Evolutionary conservation across 2,113 vertebrate species (phyloP).

Genomic region (Micromys minutus): DNA sequence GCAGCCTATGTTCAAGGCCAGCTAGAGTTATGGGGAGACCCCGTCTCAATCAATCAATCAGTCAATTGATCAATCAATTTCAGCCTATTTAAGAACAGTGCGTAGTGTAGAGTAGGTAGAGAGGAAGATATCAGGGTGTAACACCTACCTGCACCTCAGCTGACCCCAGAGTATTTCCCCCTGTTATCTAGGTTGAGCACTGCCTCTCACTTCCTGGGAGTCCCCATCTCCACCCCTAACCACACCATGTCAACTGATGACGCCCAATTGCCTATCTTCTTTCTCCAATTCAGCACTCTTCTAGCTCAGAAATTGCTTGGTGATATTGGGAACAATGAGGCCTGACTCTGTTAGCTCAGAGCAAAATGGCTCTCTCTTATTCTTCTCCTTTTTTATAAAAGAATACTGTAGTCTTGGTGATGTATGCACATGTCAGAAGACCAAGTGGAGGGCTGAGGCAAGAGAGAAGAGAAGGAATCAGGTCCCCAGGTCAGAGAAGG

Average conservation of each 20-base stretch:
- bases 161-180: background rate
- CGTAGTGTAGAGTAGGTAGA: background rate
- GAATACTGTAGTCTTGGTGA: conserved; percentile 56
- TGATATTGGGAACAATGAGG: conserved; percentile 71
- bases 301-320: conserved; percentile 65
- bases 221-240: background rate
- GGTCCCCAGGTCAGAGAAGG: background rate
- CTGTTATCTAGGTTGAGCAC: background rate
- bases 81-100: background rate
- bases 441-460: background rate
- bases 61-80: background rate
- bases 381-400: background rate
- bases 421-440: conserved; percentile 34
- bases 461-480: background rate
- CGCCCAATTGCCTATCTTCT: conserved; percentile 43
- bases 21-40: background rate
- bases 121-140: background rate
- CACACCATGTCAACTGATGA: background rate
- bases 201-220: background rate
- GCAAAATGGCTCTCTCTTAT: conserved; percentile 41
- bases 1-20: background rate
- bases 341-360: conserved; percentile 69
- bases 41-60: background rate
- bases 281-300: conserved; percentile 51
- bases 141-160: background rate